Base-by-base conservation (phyloP, 2,797 vertebrate genomes). In the Gephyroberyx darwinii region DNA sequence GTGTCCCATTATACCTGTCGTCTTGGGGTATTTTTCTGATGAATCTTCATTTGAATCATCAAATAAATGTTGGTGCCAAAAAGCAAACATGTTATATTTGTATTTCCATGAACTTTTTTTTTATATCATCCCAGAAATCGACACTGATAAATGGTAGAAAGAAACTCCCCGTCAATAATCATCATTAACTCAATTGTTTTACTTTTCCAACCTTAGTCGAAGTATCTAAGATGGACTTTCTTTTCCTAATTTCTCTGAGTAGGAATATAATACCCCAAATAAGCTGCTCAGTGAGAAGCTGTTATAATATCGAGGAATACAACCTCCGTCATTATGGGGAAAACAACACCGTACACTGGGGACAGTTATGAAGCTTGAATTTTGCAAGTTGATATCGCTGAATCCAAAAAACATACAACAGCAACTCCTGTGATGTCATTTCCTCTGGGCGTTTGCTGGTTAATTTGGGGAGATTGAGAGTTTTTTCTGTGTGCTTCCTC, bases 401-500 rank as follows among this genome's bases (percentile, higher is more conserved):
- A 3, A 39, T n/a, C 41, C 26, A 16, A 53, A 54, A 47, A 43
- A 16, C 9, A 31, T 17, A 67, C 33, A 13, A 17, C 45, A 78
- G 65, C 59, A 0, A 48, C 33, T 58, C 54, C 16, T 47, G 80
- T 82, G 85, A 89, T 72, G 86, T 83, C 77, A 84, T 81, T 85
- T 88, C 83, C 80, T 80, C 60, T 26, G 66, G 75, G 71, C 71
- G 69, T 79, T 88, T 69, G 47, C 39, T 60, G 30, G 16, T 67
- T 26, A 65, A 60, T 81, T 80, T 80, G 65, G 72, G 62, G 85
- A 86, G 89, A 91, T 91, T 88, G 90, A 84, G 91, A 86, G 83
- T 83, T 66, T 76, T 83, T 87, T 77, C 75, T 69, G 84, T 79
- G 73, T 66, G 82, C 82, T 87, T 91, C 86, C 88, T 87, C 77